Evolutionary conservation across 1,140 invertebrate species (phyloP), one percentile per base, ranked within the genome.

Genomic region (Adoxophyes honmai): DNA sequence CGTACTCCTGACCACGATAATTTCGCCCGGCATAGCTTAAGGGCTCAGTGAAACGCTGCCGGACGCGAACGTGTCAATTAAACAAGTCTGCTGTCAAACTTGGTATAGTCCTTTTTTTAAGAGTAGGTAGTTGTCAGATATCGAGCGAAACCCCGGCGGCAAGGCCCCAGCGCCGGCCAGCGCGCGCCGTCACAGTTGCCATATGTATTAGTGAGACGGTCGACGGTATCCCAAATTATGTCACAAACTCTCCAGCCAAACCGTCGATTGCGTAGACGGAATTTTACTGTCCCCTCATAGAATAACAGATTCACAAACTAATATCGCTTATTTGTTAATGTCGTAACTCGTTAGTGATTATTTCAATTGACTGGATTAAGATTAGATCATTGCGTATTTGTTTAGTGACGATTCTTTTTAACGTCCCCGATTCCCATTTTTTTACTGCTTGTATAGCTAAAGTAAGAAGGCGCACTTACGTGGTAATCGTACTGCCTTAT

Each of bases 381-480:
- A 69, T 75, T 74, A 75, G 79, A 61, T 79, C 67, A 73, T 73
- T 71, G 73, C 62, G 63, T 74, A 73, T 74, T 75, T 75, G 71
- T 79, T 78, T 75, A 73, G 66, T 78, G 73, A 77, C 73, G 65
- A 28, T 78, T 77, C 73, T 62, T 73, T n/a, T 68, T 78, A 81
- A 75, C 60, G 68, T 78, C 75, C 75, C 70, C 61, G 66, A 77
- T 77, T 78, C 64, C 74, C 70, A 77, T 81, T 81, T 87, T 70
- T 87, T 81, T 86, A 85, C 77, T 63, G 85, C 83, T 88, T 88
- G 85, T 88, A 86, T 85, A 88, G 85, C 80, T 85, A 80, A 84
- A 77, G 66, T 82, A 83, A 84, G 79, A 76, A 71, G 64, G 83
- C 82, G 82, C 81, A 80, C 82, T 82, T 84, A 86, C 79, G 77